Evolutionary conservation across 92 coral and sea anemone species (phyloP), one percentile per base, ranked within the genome.

Genomic region (Siderastrea siderea): DNA sequence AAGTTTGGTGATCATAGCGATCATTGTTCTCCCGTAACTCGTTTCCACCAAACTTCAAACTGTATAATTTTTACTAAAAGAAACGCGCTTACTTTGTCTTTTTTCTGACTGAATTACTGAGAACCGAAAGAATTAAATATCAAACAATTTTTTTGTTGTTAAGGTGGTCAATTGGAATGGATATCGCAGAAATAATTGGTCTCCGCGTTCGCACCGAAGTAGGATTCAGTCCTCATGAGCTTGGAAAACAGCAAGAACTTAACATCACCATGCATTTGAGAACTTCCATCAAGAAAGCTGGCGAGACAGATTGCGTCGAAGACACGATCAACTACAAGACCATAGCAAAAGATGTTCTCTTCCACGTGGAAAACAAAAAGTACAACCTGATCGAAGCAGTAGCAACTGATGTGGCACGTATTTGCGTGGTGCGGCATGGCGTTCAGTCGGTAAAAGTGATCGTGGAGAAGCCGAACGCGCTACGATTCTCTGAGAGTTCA

Each of bases 361-460:
- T 68, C 48, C 96, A 88, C 50, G 94, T 94, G 49, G 93, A 94
- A 63, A 88, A 88, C 73, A 94, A 83, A 78, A 88, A 82, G 86
- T 94, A 91, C 82, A 89, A 88, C 59, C 90, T 91, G 15, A 88
- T 94, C 45, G 96, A 94, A 86, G 74, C 96, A 7, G 91, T 94
- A 7, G 96, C 96, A 11, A 83, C 94, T 12, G 96, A 94, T 51
- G 91, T 94, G 9, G 96, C 94, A 14, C 93, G 96, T 43, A 88
- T 94, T 67, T 94, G 95, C 47, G 96, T 94, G 15, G 87, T 77
- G 6, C 66, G 90, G 2, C 91, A 94, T 55, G 79, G 82, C 1
- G 87, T 74, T 8, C 93, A 81, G 3, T 88, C 88, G 78, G 96
- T 89, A 1, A 77, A 71, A 86, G 93, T 94, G 62, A 85, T n/a